phyloP scores from a whole-genome alignment of 2,888 invertebrate genomes.

The Brachyptera risi region DNA sequence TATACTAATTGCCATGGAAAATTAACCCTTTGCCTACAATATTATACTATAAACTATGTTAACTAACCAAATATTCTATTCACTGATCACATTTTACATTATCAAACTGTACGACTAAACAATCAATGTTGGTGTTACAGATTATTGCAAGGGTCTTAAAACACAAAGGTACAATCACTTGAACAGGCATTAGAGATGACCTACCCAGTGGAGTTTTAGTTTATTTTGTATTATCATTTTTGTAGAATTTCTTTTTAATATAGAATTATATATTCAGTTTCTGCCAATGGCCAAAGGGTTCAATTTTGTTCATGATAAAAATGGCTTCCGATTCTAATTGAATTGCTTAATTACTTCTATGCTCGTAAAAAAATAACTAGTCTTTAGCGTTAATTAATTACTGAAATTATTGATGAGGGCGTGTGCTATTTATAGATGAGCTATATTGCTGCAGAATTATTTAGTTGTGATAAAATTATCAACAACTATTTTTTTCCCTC shows the following conservation, averaged over 20 bases:
- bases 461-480: slow-evolving; percentile 7
- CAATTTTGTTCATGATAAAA: slow-evolving; percentile 17
- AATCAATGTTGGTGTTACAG: neutral
- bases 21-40: slow-evolving; percentile 23
- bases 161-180: too few relatives aligned
- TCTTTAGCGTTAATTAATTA: slow-evolving; percentile 29
- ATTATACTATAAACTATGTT: neutral
- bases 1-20: slow-evolving; percentile 19
- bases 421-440: neutral
- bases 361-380: slow-evolving; percentile 29
- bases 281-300: slow-evolving; percentile 29
- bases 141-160: too few relatives aligned
- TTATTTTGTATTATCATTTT: neutral
- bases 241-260: neutral
- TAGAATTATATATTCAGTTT: slow-evolving; percentile 1
- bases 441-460: slow-evolving; percentile 6
- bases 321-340: slow-evolving; percentile 28
- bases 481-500: neutral
- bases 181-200: neutral
- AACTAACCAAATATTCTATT: slow-evolving; percentile 17
- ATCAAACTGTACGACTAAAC: neutral
- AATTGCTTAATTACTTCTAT: slow-evolving; percentile 27
- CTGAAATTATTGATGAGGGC: slow-evolving; percentile 3
- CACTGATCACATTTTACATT: too few relatives aligned
- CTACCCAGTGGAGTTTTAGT: neutral